phyloP scores from a whole-genome alignment of 1,140 invertebrate genomes.

The Aphelinus atriplicis region DNA sequence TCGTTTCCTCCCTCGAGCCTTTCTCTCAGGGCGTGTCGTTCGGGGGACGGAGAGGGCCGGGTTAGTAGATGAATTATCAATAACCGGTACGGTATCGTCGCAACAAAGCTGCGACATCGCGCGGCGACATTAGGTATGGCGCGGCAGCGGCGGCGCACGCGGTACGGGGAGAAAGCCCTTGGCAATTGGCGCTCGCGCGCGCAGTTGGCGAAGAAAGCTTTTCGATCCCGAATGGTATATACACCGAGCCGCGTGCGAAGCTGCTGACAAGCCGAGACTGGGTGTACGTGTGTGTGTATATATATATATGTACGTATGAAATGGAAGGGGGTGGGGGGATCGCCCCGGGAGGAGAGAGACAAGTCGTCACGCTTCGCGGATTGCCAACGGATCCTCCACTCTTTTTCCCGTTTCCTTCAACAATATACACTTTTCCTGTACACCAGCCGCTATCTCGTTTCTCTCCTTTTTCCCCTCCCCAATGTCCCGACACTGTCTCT shows the following conservation, averaged over 20 bases:
- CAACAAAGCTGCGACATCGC: constrained; percentile 13
- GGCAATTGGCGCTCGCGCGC: neutral
- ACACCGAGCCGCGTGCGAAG: neutral
- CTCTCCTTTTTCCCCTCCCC: neutral
- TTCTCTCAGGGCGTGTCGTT: too few species aligned
- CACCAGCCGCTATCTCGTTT: neutral
- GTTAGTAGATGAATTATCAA: constrained; percentile 22
- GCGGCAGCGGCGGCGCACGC: too few species aligned
- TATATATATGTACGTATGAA: too few species aligned
- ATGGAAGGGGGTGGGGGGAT: too few species aligned
- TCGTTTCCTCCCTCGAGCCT: too few species aligned
- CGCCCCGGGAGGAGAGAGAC: neutral
- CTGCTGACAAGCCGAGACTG: constrained; percentile 1
- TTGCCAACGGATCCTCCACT: neutral
- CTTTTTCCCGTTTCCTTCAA: neutral
- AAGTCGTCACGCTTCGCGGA: neutral
- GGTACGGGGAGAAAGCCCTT: neutral
- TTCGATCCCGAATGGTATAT: constrained; percentile 11
- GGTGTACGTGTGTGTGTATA: too few species aligned
- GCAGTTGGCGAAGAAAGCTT: neutral
- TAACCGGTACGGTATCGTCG: constrained; percentile 4
- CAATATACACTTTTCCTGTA: neutral
- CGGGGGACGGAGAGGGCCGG: too few species aligned
- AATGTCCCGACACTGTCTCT: neutral
- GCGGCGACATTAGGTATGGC: neutral